Conservation (phyloP, 2,113 vertebrate species). For the Acinonyx jubatus region DNA sequence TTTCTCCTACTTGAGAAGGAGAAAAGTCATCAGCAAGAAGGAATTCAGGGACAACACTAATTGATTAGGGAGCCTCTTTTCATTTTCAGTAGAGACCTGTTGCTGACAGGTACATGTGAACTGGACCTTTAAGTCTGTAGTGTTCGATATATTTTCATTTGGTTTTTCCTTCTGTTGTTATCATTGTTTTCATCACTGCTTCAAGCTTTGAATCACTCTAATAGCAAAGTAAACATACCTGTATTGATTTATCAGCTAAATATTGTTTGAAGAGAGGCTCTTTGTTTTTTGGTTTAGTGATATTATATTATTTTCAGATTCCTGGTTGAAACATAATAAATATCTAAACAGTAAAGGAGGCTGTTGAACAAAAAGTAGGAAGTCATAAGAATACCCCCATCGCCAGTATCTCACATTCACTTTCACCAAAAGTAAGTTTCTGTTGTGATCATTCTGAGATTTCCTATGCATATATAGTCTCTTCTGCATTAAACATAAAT, state of each 20-base stretch:
- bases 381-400: background rate
- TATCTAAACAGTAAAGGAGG: background rate
- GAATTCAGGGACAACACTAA: background rate
- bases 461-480: background rate
- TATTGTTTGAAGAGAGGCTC: background rate
- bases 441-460: background rate
- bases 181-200: background rate
- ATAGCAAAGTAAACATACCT: background rate
- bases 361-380: background rate
- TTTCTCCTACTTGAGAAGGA: background rate
- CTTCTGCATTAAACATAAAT: background rate
- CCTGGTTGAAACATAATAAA: slow-evolving; percentile 35
- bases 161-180: background rate
- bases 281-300: slow-evolving; percentile 11
- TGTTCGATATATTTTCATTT: background rate
- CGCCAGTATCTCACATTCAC: background rate
- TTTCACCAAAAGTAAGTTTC: background rate
- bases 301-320: slow-evolving; percentile 34
- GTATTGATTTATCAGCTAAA: background rate
- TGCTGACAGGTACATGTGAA: background rate
- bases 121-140: background rate
- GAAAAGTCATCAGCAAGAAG: background rate
- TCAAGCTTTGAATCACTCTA: background rate
- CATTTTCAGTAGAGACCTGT: background rate
- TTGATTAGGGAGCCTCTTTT: background rate